phyloP scores from a whole-genome alignment of 2,888 invertebrate species.

The Chironomus riparius region DNA sequence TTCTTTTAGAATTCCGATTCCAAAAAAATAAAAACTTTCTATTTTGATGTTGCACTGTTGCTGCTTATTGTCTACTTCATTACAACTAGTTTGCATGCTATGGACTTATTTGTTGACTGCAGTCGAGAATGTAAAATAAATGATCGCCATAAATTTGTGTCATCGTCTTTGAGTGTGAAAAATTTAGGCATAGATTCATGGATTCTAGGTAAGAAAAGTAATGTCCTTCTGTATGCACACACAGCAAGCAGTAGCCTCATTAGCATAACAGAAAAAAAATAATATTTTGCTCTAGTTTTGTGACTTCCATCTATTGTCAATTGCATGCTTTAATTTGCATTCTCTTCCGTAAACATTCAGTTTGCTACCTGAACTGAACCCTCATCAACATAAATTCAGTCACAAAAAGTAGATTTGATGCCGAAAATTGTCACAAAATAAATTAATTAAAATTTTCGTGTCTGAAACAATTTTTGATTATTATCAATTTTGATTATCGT shows the following conservation, averaged over 20 bases:
- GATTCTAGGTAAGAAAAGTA: background rate
- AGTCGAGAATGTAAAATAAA: background rate
- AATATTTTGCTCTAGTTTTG: background rate
- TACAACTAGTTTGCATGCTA: background rate
- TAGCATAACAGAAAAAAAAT: background rate
- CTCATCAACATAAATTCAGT: background rate
- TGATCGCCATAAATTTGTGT: slow-evolving; percentile 17
- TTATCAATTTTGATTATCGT: too few species aligned
- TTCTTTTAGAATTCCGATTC: background rate
- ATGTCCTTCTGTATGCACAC: background rate
- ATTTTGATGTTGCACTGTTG: slow-evolving; percentile 18
- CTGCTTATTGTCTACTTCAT: background rate
- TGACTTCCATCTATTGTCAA: background rate
- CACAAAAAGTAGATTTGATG: background rate
- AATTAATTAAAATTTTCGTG: background rate
- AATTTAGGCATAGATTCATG: too few species aligned
- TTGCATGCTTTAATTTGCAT: background rate
- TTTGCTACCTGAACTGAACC: background rate
- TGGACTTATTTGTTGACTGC: background rate
- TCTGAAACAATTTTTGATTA: background rate
- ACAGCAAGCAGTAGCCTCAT: background rate
- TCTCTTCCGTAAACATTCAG: slow-evolving; percentile 7
- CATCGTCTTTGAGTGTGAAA: background rate
- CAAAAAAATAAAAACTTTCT: slow-evolving; percentile 14
- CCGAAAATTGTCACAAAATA: background rate